Conservation (phyloP, 1,140 invertebrate genomes). For the Stenopsyche tienmushanensis region DNA sequence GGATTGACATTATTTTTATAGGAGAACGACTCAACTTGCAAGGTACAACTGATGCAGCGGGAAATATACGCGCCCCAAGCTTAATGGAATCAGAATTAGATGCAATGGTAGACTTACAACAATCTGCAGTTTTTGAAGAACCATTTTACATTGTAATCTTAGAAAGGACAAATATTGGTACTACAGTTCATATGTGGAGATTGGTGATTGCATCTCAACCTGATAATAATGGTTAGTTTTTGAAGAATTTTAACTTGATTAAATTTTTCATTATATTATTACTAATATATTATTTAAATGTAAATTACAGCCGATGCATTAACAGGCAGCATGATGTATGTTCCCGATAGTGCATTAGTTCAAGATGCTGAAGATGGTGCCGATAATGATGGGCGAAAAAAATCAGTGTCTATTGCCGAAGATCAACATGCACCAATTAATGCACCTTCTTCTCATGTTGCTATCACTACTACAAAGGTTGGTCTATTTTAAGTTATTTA, state of each 20-base stretch:
- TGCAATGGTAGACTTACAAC: constrained; percentile 87
- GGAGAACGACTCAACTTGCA: constrained; percentile 35
- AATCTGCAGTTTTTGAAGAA: constrained; percentile 85
- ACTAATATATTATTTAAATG: constrained; percentile 6
- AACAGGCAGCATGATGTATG: constrained; percentile 80
- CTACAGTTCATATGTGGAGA: constrained; percentile 95
- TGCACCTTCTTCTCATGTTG: constrained; percentile 48
- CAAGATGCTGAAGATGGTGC: constrained; percentile 69
- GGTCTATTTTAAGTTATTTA: constrained; percentile 21
- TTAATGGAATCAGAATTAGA: constrained; percentile 71
- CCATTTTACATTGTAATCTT: constrained; percentile 94
- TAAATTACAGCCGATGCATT: constrained; percentile 52
- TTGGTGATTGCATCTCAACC: constrained; percentile 85
- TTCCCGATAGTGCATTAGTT: constrained; percentile 84
- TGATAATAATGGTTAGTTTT: constrained; percentile 55
- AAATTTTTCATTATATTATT: constrained; percentile 3
- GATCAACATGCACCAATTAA: constrained; percentile 44
- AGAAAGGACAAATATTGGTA: constrained; percentile 79
- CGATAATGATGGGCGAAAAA: constrained; percentile 48
- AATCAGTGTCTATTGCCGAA: constrained; percentile 51
- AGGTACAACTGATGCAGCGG: constrained; percentile 7
- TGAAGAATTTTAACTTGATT: background rate
- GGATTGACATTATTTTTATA: constrained; percentile 20
- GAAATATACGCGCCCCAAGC: constrained; percentile 43
- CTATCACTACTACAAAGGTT: constrained; percentile 55